These are phyloP conservation scores for Morone chrysops DNA, from an alignment of 2,113 vertebrate genomes.

Conservation along the genomic window DNA sequence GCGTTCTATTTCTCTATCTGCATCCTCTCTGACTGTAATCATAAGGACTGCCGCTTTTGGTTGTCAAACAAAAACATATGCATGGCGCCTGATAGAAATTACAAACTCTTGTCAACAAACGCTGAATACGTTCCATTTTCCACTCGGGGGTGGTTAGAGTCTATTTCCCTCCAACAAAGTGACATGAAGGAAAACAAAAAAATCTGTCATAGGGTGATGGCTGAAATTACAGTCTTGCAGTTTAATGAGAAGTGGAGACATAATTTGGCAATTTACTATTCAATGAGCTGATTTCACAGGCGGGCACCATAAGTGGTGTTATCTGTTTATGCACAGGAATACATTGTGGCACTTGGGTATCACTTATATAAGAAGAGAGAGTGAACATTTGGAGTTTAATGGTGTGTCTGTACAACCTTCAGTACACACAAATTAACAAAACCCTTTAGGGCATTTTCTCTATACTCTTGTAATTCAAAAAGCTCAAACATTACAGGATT, in stretches of 20 bases:
- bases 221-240: conserved; percentile 45
- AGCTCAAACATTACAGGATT: conserved; percentile 15
- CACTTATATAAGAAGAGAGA: background rate
- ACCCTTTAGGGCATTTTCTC: background rate
- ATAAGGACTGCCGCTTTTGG: conserved; percentile 25
- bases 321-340: conserved; percentile 26
- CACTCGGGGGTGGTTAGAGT: conserved; percentile 37
- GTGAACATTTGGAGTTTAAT: conserved; percentile 36
- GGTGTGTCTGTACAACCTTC: conserved; percentile 6
- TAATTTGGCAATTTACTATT: conserved; percentile 37
- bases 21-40: conserved; percentile 23
- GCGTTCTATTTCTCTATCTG: conserved; percentile 6
- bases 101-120: conserved; percentile 49
- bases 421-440: conserved; percentile 27
- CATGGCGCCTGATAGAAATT: conserved; percentile 43
- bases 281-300: conserved; percentile 34
- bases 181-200: conserved; percentile 33
- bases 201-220: conserved; percentile 28
- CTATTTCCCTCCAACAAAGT: conserved; percentile 37
- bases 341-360: background rate
- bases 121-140: conserved; percentile 17
- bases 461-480: conserved; percentile 17
- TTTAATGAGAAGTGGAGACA: conserved; percentile 46
- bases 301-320: conserved; percentile 11
- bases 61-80: conserved; percentile 59